Evolutionary conservation across 2,888 invertebrate genomes (phyloP).

Genomic region (Nomada flava): DNA sequence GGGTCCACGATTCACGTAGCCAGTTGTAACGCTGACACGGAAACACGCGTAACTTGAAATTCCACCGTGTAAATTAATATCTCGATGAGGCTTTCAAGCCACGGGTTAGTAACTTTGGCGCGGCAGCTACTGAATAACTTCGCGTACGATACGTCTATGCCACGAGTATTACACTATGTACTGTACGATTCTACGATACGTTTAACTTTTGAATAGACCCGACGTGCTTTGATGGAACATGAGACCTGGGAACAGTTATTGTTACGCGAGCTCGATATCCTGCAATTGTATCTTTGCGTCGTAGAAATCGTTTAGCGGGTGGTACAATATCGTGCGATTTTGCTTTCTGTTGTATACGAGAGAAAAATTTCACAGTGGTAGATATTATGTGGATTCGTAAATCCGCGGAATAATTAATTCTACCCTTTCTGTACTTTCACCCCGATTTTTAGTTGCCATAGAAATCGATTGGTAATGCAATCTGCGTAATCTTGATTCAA

Average conservation of each 20-base stretch:
- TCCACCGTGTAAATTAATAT: slow-evolving; percentile 57
- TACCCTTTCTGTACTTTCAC: too few relatives aligned
- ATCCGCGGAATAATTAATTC: too few relatives aligned
- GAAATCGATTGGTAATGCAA: too few relatives aligned
- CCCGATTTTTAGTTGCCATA: too few relatives aligned
- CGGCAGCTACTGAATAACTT: neutral
- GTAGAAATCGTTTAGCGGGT: neutral
- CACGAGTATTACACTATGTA: slow-evolving; percentile 24
- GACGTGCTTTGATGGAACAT: slow-evolving; percentile 12
- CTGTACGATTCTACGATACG: slow-evolving; percentile 6
- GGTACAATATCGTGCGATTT: neutral
- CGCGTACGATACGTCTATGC: neutral
- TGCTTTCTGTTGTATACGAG: neutral
- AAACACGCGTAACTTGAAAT: slow-evolving; percentile 55
- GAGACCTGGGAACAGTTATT: neutral
- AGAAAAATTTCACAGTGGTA: neutral
- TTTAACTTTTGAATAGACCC: slow-evolving; percentile 26
- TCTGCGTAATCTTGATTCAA: too few relatives aligned
- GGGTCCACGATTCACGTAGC: slow-evolving; percentile 4
- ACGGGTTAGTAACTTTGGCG: slow-evolving; percentile 1
- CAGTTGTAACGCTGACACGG: slow-evolving; percentile 36
- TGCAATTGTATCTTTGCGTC: neutral
- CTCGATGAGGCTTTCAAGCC: slow-evolving; percentile 13
- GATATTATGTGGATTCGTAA: too few relatives aligned
- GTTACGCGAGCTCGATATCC: neutral